Evolutionary conservation across 2,888 invertebrate genomes (phyloP).

Genomic region (Phoenoteleia sp.): DNA sequence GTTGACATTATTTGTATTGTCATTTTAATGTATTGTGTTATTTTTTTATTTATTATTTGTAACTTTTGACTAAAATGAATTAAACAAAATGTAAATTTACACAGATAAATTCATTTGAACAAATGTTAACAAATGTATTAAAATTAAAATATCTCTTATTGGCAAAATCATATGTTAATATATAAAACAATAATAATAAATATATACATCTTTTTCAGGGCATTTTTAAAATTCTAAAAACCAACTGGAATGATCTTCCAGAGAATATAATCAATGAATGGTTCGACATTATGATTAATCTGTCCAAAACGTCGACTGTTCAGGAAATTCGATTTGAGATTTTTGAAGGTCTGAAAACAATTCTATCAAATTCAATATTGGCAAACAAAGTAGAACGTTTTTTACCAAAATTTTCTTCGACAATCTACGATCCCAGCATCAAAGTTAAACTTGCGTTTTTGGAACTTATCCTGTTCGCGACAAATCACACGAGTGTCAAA

Average conservation of each 20-base stretch:
- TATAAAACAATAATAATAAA: too few relatives aligned
- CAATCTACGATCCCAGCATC: slow-evolving; percentile 69
- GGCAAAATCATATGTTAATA: too few relatives aligned
- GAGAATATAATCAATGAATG: slow-evolving; percentile 59
- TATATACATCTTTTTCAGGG: slow-evolving; percentile 55
- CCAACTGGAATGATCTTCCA: slow-evolving; percentile 71
- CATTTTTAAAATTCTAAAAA: slow-evolving; percentile 65
- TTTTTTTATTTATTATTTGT: too few relatives aligned
- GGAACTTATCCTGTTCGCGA: slow-evolving; percentile 66
- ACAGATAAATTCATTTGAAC: too few relatives aligned
- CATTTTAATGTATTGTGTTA: too few relatives aligned
- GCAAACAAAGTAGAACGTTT: slow-evolving; percentile 47
- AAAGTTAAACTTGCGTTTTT: slow-evolving; percentile 67
- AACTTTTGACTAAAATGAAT: too few relatives aligned
- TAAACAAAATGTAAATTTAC: too few relatives aligned
- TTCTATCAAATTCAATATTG: slow-evolving; percentile 61
- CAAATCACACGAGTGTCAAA: slow-evolving; percentile 54
- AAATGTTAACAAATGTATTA: too few relatives aligned
- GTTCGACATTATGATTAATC: slow-evolving; percentile 68
- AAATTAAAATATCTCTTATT: too few relatives aligned
- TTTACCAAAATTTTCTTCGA: slow-evolving; percentile 61
- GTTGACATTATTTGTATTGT: too few relatives aligned
- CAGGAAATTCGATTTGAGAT: slow-evolving; percentile 70
- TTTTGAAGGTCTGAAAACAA: slow-evolving; percentile 68
- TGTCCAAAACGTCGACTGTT: slow-evolving; percentile 43